Percentiles rank a stretch among this genome's conserved stretches.
phyloP scores from a whole-genome alignment of 2,797 vertebrate genomes.

The Aphelocoma californica region DNA sequence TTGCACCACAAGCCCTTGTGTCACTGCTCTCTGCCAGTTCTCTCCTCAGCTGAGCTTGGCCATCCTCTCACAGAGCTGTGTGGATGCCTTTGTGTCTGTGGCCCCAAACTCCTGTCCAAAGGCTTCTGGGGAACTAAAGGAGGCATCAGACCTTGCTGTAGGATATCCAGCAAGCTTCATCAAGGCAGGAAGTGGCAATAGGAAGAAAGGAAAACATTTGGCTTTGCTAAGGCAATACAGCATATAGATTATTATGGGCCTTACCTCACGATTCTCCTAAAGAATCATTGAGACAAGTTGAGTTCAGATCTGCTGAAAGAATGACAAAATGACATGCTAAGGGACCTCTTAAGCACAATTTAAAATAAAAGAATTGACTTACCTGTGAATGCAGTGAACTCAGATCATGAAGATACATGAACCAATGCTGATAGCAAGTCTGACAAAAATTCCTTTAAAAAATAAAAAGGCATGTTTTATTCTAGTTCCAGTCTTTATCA shows the following conservation, averaged over 20 bases:
- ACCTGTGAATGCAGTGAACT: background rate
- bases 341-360: background rate
- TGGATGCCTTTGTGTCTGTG: background rate
- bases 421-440: background rate
- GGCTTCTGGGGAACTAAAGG: background rate
- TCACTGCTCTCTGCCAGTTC: background rate
- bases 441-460: background rate
- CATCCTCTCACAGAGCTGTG: fast-evolving
- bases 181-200: background rate
- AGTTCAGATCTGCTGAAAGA: background rate
- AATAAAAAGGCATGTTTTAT: background rate
- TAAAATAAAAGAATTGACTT: background rate
- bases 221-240: background rate
- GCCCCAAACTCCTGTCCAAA: background rate
- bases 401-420: background rate
- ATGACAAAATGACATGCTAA: background rate
- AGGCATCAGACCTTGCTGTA: background rate
- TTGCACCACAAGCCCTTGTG: background rate
- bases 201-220: background rate
- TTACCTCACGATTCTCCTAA: background rate
- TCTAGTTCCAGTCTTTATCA: background rate
- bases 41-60: background rate
- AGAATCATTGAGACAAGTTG: background rate
- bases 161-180: background rate
- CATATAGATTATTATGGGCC: background rate